Evolutionary conservation across 1,140 invertebrate genomes (phyloP), one percentile per base, ranked within the genome.

Genomic region (Pissodes strobi): DNA sequence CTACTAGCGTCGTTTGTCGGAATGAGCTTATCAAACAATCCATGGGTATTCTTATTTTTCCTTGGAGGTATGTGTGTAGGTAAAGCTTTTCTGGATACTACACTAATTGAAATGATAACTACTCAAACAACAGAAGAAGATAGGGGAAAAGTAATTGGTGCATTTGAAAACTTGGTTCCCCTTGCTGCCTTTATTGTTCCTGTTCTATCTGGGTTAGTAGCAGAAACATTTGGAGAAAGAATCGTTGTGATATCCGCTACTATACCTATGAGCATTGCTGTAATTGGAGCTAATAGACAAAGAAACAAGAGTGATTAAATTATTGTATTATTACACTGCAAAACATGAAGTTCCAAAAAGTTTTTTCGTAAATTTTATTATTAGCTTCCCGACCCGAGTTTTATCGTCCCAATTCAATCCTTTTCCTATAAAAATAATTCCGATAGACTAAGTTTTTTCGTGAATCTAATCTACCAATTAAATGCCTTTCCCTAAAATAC

Each of bases 131-230:
- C 19, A 12, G 41, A 61, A 27, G 51, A 64, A 5, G 66, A 70
- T 43, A 63, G 64, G 46, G 68, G 68, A 15, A 68, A 58, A 53
- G 48, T 71, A 10, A 43, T 71, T 19, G 56, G 49, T 12, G 57
- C 65, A 8, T 69, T 65, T 56, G 69, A 67, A 13, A 67, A 46
- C 12, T 30, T 58, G 30, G 9, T 56, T 0, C 34, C 46, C 15
- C 18, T 69, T n/a, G 34, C 27, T 19, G 45, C 37, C 19, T 62
- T 69, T 18, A 30, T 57, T 22, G 43, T 46, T 5, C 69, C 71
- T 15, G 12, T 63, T 6, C 13, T 64, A 13, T 62, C 51, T 10
- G 71, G 65, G 17, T 41, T 69, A 6, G 12, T 73, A 12, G 43
- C 66, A 10, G 56, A 67, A 27, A 10, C n/a, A 30, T 65, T 43